Base-by-base conservation (phyloP, 2,888 invertebrate species). In the Drosophila hamatofila region DNA sequence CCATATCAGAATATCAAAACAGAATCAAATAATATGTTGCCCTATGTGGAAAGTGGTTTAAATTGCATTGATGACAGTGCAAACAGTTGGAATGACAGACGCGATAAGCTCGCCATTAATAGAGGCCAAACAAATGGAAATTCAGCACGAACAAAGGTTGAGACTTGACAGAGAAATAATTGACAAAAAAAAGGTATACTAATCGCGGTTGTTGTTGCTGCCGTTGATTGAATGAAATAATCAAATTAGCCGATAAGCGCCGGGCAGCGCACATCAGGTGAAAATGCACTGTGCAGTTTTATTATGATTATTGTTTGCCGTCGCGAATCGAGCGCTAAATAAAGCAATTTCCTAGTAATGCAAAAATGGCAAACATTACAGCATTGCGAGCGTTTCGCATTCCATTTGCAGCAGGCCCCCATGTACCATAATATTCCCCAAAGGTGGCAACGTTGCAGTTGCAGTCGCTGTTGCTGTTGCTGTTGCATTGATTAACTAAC, bases 401-500 rank as follows among this genome's bases (percentile, higher is more conserved):
- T 73, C 78, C 77, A 67, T 41, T 60, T 75, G 54, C 30, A 75
- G 63, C 39, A n/a, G 35, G 5, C 18, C 27, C n/a, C n/a, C 37
- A 46, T 35, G 44, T 35, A 30, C 23, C 49, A 49, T 12, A 6
- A 64, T 56, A 78, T 71, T 78, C 67, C 80, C 82, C 86, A 66
- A 77, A 79, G 83, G 77, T 78, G 78, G 72, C 69, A 64, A 21
- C 58, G 62, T 69, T 64, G 65, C 49, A 44, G 70, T 83, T 79
- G 83, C 86, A 39, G 66, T 69, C 61, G 68, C 49, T 35, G 72
- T 83, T 83, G 83, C 86, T 42, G 66, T 69, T 64, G 68, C 49
- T 35, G 72, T 83, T 83, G 86, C 86, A 86, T 83, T 86, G 83
- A 83, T 83, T 86, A 83, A 83, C 86, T 86, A 83, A 86, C 77